Evolutionary conservation across 1,140 invertebrate species (phyloP).

Genomic region (Anthonomus grandis): DNA sequence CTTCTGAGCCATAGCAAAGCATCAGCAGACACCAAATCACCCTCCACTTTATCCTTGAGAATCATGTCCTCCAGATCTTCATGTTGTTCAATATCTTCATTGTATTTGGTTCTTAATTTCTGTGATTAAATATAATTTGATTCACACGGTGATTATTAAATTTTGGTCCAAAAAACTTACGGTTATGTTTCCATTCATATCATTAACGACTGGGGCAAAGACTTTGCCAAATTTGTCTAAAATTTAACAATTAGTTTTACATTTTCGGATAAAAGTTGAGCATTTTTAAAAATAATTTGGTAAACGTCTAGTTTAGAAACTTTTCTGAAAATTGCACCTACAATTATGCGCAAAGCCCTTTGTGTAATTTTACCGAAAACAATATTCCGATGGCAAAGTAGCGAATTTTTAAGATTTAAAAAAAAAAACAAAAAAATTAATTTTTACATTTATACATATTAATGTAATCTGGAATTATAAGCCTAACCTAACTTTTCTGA

Average conservation of each 20-base stretch:
- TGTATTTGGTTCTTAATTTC: slow-evolving; percentile 63
- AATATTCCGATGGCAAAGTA: no score
- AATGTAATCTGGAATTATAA: no score
- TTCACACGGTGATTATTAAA: background rate
- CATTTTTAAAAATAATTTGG: no score
- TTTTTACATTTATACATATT: no score
- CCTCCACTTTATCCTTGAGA: slow-evolving; percentile 53
- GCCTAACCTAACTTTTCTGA: no score
- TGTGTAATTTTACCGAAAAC: no score
- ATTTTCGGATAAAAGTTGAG: no score
- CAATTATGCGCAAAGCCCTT: no score
- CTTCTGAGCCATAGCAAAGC: slow-evolving; percentile 67
- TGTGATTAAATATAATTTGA: slow-evolving; percentile 34
- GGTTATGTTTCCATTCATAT: slow-evolving; percentile 71
- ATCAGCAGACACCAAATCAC: slow-evolving; percentile 54
- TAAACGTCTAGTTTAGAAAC: no score
- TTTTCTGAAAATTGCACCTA: no score
- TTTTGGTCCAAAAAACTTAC: slow-evolving; percentile 50
- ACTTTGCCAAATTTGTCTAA: slow-evolving; percentile 69
- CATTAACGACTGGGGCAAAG: slow-evolving; percentile 67
- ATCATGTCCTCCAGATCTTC: slow-evolving; percentile 65
- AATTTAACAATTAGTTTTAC: slow-evolving; percentile 42
- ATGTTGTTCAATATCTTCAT: slow-evolving; percentile 53
- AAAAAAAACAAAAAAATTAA: no score
- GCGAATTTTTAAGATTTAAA: no score